Percentiles rank a stretch among this genome's conserved stretches.
phyloP scores from a whole-genome alignment of 2,888 invertebrate genomes.

The Scaptomyza reducta region DNA sequence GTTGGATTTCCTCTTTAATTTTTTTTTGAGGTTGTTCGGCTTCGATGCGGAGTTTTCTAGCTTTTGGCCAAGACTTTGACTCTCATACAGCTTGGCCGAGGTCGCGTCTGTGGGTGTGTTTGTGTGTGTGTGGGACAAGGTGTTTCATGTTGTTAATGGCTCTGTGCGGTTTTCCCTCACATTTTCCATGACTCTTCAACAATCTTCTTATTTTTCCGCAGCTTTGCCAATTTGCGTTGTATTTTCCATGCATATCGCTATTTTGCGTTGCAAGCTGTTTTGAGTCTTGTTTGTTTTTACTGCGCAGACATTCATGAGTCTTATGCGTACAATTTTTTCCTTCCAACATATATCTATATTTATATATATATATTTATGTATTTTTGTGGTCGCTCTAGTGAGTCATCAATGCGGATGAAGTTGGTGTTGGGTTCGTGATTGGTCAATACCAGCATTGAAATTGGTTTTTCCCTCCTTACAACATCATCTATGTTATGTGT shows the following conservation, averaged over 20 bases:
- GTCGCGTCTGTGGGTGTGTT: slow-evolving; percentile 52
- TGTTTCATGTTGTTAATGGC: slow-evolving; percentile 71
- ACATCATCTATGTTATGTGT: slow-evolving; percentile 16
- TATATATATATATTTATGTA: slow-evolving; percentile 13
- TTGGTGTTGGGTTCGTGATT: not conserved
- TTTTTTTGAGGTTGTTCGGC: slow-evolving; percentile 56
- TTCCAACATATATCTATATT: too few relatives aligned
- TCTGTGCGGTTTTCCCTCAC: slow-evolving; percentile 40
- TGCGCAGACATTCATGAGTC: slow-evolving; percentile 55
- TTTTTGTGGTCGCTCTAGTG: slow-evolving; percentile 55
- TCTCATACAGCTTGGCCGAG: slow-evolving; percentile 54
- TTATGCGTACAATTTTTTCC: slow-evolving; percentile 24
- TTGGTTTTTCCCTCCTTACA: not conserved
- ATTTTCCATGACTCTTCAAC: slow-evolving; percentile 20
- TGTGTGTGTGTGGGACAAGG: slow-evolving; percentile 57
- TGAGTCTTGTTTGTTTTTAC: slow-evolving; percentile 48
- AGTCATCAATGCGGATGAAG: slow-evolving; percentile 55
- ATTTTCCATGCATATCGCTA: slow-evolving; percentile 33
- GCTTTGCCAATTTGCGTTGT: slow-evolving; percentile 30
- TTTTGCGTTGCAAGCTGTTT: slow-evolving; percentile 12
- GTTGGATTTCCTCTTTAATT: slow-evolving; percentile 52
- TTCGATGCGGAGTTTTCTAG: slow-evolving; percentile 39
- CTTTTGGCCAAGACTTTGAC: slow-evolving; percentile 37
- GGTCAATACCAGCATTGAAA: slow-evolving; percentile 30
- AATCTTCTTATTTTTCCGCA: slow-evolving; percentile 1